These are phyloP conservation scores for Heterotilapia buettikoferi DNA, from an alignment of 2,113 vertebrate species.

Conservation along the genomic window DNA sequence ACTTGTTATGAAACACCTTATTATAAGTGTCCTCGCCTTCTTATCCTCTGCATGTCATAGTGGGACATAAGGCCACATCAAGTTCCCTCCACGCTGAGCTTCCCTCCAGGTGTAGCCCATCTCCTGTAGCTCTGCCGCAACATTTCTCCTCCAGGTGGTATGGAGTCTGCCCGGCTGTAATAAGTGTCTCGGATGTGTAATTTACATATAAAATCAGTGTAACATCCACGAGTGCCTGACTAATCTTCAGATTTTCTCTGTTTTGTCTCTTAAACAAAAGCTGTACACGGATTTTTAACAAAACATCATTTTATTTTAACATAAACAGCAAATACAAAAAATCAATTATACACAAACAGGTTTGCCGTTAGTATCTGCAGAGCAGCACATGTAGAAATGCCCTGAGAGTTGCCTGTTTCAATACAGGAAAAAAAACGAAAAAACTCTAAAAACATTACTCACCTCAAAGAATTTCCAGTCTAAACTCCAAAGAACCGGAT, in stretches of 20 bases:
- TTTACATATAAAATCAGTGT: neutral
- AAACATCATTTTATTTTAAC: slow-evolving; percentile 9
- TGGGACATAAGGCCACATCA: neutral
- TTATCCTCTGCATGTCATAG: neutral
- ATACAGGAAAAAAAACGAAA: neutral
- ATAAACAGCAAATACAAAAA: neutral
- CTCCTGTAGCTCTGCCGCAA: neutral
- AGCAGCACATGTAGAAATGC: neutral
- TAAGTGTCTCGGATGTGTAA: neutral
- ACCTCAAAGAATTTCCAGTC: slow-evolving; percentile 38
- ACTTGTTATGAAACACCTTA: neutral
- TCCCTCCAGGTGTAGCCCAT: neutral
- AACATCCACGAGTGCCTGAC: neutral
- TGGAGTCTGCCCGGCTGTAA: neutral
- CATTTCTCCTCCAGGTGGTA: neutral
- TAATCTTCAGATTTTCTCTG: neutral
- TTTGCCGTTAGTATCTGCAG: neutral
- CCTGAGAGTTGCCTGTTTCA: neutral
- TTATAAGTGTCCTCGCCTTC: neutral
- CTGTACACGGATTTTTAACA: neutral
- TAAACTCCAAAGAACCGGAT: slow-evolving; percentile 36
- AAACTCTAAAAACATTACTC: neutral
- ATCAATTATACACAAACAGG: neutral
- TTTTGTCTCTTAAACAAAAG: neutral
- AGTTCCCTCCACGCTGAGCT: neutral